Conservation (phyloP, 2,888 invertebrate species). For the Hecatera dysodea region DNA sequence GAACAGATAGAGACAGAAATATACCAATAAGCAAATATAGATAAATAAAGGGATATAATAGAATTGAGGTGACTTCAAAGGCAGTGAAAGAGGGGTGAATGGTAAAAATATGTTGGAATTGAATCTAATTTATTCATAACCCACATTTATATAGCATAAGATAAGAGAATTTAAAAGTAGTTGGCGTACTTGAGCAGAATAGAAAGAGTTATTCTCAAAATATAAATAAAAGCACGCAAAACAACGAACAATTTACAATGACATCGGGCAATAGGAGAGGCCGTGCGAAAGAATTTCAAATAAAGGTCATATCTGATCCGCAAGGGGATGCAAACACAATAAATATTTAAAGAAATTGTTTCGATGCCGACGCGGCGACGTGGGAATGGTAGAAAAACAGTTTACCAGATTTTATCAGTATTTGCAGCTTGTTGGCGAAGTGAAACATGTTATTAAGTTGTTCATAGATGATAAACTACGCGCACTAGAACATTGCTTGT, state of each 20-base stretch:
- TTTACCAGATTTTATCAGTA: slow-evolving; percentile 53
- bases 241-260: slow-evolving; percentile 9
- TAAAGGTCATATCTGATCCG: slow-evolving; percentile 41
- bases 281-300: slow-evolving; percentile 39
- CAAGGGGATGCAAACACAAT: slow-evolving; percentile 45
- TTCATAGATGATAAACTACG: slow-evolving; percentile 45
- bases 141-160: background rate
- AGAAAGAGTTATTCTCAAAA: background rate
- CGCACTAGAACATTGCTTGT: slow-evolving; percentile 27
- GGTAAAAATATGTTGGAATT: slow-evolving; percentile 23
- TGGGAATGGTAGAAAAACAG: slow-evolving; percentile 51
- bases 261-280: slow-evolving; percentile 6
- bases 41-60: slow-evolving; percentile 40
- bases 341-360: slow-evolving; percentile 54
- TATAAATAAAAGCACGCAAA: slow-evolving; percentile 8
- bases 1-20: slow-evolving; percentile 50
- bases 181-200: background rate
- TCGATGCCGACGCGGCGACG: slow-evolving; percentile 37
- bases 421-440: slow-evolving; percentile 43
- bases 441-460: slow-evolving; percentile 54
- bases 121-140: slow-evolving; percentile 24
- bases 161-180: background rate
- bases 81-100: slow-evolving; percentile 7
- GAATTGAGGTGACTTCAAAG: slow-evolving; percentile 50
- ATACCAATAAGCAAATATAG: slow-evolving; percentile 46